Evolutionary conservation across 1,140 invertebrate genomes (phyloP), one percentile per base, ranked within the genome.

Genomic region (Habropoda laboriosa): DNA sequence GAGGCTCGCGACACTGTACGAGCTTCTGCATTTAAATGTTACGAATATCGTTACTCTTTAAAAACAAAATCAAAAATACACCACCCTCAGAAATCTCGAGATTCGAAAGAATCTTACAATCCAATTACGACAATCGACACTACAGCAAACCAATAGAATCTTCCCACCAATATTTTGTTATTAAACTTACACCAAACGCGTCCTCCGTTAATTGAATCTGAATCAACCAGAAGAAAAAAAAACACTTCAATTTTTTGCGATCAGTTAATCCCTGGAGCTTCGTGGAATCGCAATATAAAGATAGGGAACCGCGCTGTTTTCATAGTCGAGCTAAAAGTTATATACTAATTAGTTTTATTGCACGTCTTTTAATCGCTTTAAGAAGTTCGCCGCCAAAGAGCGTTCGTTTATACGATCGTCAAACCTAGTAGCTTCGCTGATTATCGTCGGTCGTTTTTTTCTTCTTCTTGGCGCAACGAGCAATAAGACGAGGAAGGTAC

Each of bases 1-100:
- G 40, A 72, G 42, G 13, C 64, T 66, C 55, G 40, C 81, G 49
- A 53, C 70, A 76, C 75, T 35, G 16, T 55, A 30, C 24, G 16
- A 67, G 70, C 63, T 63, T 45, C 61, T 63, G 51, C 40, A 47
- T 40, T 60, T 32, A 68, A 27, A 68, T 72, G 63, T 38, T 21
- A 47, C 2, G 57, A 68, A 73, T 73, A 74, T 75, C 38, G 49
- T 58, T 51, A 49, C 3, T 53, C 53, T 7, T 27, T 6, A 55
- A 55, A 55, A 6, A 3, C 10, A 6, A 13, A 10, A 6, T 51
- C 45, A 24, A 24, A 16, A 32, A 32, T 10, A n/a, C 10, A 18
- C 18, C 10, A 27, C 0, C 5, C 3, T 47, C 27, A n/a, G 42
- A 21, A 16, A 27, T 45, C 0, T 27, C 24, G 10, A 12, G n/a